Base-by-base conservation (phyloP, 2,113 vertebrate genomes). In the Chascanopsetta lugubris region DNA sequence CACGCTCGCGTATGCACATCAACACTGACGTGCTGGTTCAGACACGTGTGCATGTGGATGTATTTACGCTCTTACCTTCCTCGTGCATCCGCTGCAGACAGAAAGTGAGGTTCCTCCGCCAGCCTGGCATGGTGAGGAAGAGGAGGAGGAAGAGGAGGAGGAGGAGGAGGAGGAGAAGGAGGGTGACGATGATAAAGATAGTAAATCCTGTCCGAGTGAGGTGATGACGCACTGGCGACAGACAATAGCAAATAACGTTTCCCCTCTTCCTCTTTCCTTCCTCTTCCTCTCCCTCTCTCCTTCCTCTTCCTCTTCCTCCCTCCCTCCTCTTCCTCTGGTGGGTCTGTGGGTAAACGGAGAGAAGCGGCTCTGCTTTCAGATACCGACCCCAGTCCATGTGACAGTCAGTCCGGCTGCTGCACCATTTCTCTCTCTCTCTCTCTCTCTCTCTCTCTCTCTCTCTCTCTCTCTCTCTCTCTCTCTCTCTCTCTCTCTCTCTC, bases 41-140 rank as follows among this genome's bases (percentile, higher is more conserved):
- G 21, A 66, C 40, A 71, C 36, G 3, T 1, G 45, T 61, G 30
- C 72, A 27, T 36, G 8, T 3, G 4, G 0, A 30, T 73, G 72
- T 62, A 61, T 75, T 69, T 66, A 61, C 48, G 58, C 27, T 50
- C 87, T 55, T 86, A 90, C 88, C 88, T 80, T 90, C 88, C 76
- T 88, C 85, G 67, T 85, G 82, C 84, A 87, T 79, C 80, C 88
- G 72, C 68, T 84, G 88, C 79, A 90, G 87, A 62, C 88, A 90
- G 75, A 90, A 90, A 85, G 80, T 86, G 72, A 90, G 87, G 76
- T 87, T 90, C 70, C 87, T 76, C 72, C 87, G 54, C 88, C 88
- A 90, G 3, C 87, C 88, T 27, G 85, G 87, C 88, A 90, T 90
- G 70, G 56, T 86, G 66, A 60, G 61, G 55, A 54, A 15, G 79